A percentile compares a stretch with the other conserved stretches of the same genome.
Evolutionary conservation across 2,797 vertebrate species (phyloP).

Genomic region (Lophotriccus pileatus): DNA sequence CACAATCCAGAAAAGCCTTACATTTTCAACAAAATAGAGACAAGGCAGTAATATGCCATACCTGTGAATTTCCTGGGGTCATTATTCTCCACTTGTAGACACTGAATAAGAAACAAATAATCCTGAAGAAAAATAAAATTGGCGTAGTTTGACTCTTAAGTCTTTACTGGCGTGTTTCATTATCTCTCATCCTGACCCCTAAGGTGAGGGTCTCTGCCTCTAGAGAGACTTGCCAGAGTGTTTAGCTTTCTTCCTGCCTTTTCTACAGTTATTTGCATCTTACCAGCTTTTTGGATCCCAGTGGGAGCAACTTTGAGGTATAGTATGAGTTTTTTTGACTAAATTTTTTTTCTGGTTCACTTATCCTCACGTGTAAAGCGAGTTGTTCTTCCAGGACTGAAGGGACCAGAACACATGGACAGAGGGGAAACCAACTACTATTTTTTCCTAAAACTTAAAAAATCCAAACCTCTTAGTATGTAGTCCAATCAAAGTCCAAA

Average conservation of each 20-base stretch:
- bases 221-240: slow-evolving; percentile 1
- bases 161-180: not conserved
- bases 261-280: slow-evolving; percentile 39
- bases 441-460: slow-evolving; percentile 16
- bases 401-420: slow-evolving; percentile 3
- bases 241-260: slow-evolving; percentile 37
- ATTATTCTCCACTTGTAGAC: not conserved
- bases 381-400: not conserved
- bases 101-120: not conserved
- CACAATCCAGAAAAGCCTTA: not conserved
- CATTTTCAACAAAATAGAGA: not conserved
- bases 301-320: not conserved
- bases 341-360: not conserved
- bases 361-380: not conserved
- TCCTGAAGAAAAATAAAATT: not conserved
- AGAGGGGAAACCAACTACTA: slow-evolving; percentile 36
- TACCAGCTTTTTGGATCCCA: slow-evolving; percentile 20
- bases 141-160: not conserved
- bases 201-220: not conserved
- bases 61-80: not conserved
- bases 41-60: not conserved
- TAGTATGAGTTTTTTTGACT: fast-evolving
- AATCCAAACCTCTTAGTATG: not conserved
- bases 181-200: not conserved
- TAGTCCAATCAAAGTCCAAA: slow-evolving; percentile 52